These are phyloP conservation scores for Macrosteles quadrilineatus DNA, from an alignment of 1,140 invertebrate species.

Conservation along the genomic window DNA sequence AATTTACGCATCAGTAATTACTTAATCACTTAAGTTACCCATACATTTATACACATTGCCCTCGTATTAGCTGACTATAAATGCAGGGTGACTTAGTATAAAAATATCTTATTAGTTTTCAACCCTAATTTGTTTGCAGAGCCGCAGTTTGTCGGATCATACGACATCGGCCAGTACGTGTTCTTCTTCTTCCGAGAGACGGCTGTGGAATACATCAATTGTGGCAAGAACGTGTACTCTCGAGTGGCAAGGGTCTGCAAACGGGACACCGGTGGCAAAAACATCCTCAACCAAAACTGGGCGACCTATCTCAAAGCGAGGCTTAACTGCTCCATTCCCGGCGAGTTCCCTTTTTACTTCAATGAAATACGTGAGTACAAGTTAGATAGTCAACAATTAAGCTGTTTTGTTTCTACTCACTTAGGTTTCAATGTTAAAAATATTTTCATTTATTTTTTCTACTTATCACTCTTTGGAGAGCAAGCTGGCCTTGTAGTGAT, in stretches of 20 bases:
- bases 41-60: too few relatives aligned
- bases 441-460: too few relatives aligned
- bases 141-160: conserved; percentile 95
- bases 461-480: too few relatives aligned
- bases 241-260: conserved; percentile 93
- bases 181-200: conserved; percentile 97
- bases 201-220: conserved; percentile 95
- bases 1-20: too few relatives aligned
- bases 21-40: too few relatives aligned
- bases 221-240: conserved; percentile 92
- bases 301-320: conserved; percentile 93
- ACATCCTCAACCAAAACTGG: conserved; percentile 90
- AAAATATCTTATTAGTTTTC: too few relatives aligned
- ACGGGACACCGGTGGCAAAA: conserved; percentile 91
- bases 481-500: too few relatives aligned
- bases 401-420: too few relatives aligned
- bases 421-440: too few relatives aligned
- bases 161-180: conserved; percentile 89
- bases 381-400: too few relatives aligned
- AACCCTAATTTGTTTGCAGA: conserved; percentile 78
- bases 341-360: conserved; percentile 95
- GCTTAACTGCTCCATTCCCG: conserved; percentile 93
- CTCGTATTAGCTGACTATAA: too few relatives aligned
- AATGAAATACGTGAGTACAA: conserved; percentile 97
- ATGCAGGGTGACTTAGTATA: too few relatives aligned